Percentiles rank a stretch among this genome's conserved stretches.
These are phyloP conservation scores for Pachycephala philippinensis DNA, from an alignment of 2,113 vertebrate species.

Conservation along the genomic window DNA sequence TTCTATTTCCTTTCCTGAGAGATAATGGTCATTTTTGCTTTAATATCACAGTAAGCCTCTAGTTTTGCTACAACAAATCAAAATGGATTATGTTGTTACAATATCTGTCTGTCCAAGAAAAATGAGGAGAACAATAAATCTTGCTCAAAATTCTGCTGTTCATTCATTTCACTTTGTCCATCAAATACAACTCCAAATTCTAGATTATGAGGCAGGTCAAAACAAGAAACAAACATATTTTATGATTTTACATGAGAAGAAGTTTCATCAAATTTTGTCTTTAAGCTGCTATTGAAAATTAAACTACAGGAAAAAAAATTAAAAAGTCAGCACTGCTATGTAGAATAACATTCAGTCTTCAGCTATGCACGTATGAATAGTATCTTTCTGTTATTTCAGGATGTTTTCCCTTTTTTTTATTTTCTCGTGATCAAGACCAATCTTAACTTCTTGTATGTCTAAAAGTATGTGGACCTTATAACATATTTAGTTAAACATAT, in stretches of 20 bases:
- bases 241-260: background rate
- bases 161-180: background rate
- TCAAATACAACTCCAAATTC: background rate
- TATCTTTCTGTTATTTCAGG: background rate
- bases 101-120: background rate
- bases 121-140: background rate
- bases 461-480: background rate
- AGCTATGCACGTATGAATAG: background rate
- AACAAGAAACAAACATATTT: background rate
- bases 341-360: background rate
- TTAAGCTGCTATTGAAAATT: background rate
- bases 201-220: background rate
- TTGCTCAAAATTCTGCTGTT: background rate
- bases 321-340: background rate
- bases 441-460: background rate
- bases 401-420: background rate
- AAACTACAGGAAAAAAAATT: background rate
- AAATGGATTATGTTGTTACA: background rate
- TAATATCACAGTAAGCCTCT: background rate
- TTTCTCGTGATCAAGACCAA: background rate
- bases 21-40: background rate
- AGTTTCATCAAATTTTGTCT: background rate
- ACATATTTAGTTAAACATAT: background rate
- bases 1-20: constrained; percentile 13
- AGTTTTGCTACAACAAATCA: background rate